phyloP scores from a whole-genome alignment of 2,888 invertebrate genomes.

The Crocallis elinguaria region DNA sequence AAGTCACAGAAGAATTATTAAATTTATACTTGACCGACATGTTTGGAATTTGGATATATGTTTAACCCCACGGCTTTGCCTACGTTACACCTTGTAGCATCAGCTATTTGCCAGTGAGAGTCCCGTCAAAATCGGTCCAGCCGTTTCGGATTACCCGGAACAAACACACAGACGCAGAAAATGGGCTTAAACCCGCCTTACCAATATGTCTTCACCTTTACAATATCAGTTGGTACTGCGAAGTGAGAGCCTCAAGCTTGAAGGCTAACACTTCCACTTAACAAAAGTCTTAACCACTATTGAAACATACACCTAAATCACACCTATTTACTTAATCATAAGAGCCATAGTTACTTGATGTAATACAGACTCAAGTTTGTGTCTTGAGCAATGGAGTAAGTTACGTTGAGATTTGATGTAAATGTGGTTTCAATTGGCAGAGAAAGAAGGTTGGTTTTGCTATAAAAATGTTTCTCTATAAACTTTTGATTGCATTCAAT shows the following conservation, averaged over 20 bases:
- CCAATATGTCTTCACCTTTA: conserved; percentile 34
- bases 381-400: not conserved
- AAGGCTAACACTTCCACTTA: conserved; percentile 50
- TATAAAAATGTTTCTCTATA: not conserved
- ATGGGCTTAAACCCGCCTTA: conserved; percentile 28
- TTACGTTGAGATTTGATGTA: not conserved
- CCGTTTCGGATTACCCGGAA: too few species aligned
- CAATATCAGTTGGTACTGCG: conserved; percentile 35
- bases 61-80: too few species aligned
- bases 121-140: too few species aligned
- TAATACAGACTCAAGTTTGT: not conserved
- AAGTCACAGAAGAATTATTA: too few species aligned
- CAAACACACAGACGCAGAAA: not conserved
- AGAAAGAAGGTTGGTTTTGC: not conserved
- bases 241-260: conserved; percentile 52
- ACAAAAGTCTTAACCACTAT: conserved; percentile 33
- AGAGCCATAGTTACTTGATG: not conserved
- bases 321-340: conserved; percentile 2
- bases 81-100: too few species aligned
- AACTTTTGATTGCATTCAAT: conserved; percentile 27
- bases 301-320: conserved; percentile 2
- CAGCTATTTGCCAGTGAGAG: too few species aligned
- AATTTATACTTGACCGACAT: too few species aligned
- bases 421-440: not conserved
- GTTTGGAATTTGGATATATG: too few species aligned